Evolutionary conservation across 2,888 invertebrate species (phyloP).

Genomic region (Frankliniella intonsa): DNA sequence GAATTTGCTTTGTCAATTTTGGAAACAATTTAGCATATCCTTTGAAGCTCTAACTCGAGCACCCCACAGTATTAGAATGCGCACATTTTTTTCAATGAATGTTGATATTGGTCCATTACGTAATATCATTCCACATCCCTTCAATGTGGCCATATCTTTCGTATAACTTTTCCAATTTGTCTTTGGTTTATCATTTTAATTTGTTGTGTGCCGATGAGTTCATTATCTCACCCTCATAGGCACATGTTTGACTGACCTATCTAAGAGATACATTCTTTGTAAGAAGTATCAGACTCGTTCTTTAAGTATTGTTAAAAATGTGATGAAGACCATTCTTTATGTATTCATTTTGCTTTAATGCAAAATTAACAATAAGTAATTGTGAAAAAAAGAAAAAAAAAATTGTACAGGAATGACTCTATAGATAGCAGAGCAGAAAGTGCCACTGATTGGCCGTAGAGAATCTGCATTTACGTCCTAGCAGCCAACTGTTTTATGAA

Average conservation of each 20-base stretch:
- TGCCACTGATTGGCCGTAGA: neutral
- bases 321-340: slow-evolving; percentile 22
- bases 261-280: slow-evolving; percentile 15
- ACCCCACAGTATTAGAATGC: neutral
- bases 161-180: neutral
- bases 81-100: slow-evolving; percentile 1
- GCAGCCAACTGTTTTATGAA: neutral
- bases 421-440: neutral
- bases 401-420: neutral
- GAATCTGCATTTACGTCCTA: slow-evolving; percentile 15
- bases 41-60: neutral
- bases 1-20: neutral
- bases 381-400: slow-evolving; percentile 1
- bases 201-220: neutral
- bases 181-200: neutral
- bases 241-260: slow-evolving; percentile 26
- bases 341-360: slow-evolving; percentile 12
- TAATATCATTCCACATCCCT: neutral
- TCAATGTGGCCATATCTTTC: neutral
- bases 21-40: neutral
- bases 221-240: neutral
- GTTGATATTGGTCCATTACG: neutral
- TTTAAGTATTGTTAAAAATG: slow-evolving; percentile 17
- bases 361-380: slow-evolving; percentile 8
- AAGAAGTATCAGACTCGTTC: neutral